These are phyloP conservation scores for Petrocephalus microphthalmus DNA, from an alignment of 2,113 vertebrate species.

Conservation along the genomic window DNA sequence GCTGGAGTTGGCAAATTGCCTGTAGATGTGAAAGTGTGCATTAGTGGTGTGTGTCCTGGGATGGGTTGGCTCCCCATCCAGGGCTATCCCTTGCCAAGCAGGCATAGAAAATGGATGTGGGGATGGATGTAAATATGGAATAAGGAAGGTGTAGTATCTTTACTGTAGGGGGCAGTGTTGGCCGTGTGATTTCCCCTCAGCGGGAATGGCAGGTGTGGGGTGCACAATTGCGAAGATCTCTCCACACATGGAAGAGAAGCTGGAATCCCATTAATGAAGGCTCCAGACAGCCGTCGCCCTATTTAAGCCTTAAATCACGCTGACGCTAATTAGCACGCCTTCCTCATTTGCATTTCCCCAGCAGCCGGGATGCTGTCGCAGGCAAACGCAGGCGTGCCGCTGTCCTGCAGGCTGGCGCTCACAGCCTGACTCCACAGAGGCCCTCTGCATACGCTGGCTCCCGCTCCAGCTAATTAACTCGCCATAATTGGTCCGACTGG, in stretches of 20 bases:
- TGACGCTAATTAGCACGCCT: neutral
- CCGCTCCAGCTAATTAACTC: neutral
- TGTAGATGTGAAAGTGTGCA: neutral
- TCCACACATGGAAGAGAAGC: neutral
- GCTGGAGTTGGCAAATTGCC: neutral
- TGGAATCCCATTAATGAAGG: neutral
- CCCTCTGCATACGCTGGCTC: neutral
- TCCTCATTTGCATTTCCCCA: neutral
- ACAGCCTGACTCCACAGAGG: neutral
- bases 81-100: neutral
- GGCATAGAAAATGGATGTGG: neutral
- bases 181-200: neutral
- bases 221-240: neutral
- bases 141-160: neutral
- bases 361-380: neutral
- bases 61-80: neutral
- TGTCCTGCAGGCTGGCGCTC: neutral
- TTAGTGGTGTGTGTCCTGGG: neutral
- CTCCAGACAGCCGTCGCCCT: neutral
- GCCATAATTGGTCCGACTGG: neutral
- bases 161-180: neutral
- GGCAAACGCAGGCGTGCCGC: neutral
- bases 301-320: slow-evolving; percentile 2
- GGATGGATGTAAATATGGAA: neutral
- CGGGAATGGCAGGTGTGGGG: neutral